phyloP scores from a whole-genome alignment of 2,797 vertebrate genomes.

The Pangasius larnaudii region DNA sequence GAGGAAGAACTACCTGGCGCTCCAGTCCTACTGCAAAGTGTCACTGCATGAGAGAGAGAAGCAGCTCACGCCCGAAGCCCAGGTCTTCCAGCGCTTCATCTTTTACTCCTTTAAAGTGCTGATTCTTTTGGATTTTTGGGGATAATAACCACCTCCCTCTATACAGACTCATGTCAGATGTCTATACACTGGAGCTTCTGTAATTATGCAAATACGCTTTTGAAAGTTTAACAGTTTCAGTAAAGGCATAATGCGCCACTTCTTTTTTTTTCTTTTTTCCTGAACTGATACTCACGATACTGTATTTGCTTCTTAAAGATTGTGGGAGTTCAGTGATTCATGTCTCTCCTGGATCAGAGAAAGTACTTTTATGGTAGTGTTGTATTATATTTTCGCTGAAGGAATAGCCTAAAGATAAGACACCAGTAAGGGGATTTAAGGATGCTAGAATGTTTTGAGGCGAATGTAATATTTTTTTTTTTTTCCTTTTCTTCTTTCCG shows the following conservation, averaged over 20 bases:
- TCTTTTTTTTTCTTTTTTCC: too few relatives aligned
- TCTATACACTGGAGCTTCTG: neutral
- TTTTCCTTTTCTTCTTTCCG: neutral
- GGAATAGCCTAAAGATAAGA: neutral
- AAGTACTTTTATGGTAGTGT: neutral
- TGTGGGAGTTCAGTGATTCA: neutral
- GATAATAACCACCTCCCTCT: neutral
- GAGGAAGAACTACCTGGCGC: slow-evolving; percentile 95
- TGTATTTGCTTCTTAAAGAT: neutral
- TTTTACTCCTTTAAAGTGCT: neutral
- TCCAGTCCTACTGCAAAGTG: slow-evolving; percentile 97
- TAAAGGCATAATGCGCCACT: neutral
- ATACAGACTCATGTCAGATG: neutral
- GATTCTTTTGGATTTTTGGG: neutral
- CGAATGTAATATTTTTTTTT: neutral
- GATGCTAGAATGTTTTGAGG: neutral
- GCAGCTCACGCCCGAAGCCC: slow-evolving; percentile 92
- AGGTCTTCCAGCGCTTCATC: slow-evolving; percentile 75
- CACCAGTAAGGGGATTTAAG: neutral
- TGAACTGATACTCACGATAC: neutral
- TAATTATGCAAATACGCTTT: neutral
- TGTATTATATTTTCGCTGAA: neutral
- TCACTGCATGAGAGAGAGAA: slow-evolving; percentile 96
- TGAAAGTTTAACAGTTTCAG: neutral
- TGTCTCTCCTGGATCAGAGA: neutral